These are phyloP conservation scores for Porites divaricata DNA, from an alignment of 92 coral and sea anemone species.

Conservation along the genomic window DNA sequence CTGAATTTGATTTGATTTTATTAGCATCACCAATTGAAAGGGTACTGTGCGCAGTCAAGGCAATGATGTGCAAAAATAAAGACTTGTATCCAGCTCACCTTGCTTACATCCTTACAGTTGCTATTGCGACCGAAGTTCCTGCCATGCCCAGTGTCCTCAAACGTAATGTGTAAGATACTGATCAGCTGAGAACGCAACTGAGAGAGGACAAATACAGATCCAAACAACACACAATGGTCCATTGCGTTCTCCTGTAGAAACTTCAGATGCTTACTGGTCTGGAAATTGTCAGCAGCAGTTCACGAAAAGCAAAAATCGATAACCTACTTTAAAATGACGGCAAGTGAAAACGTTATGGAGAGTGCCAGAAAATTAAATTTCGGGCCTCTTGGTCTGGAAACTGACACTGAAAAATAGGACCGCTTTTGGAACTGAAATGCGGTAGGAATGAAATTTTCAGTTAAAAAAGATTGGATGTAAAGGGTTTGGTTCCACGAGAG, in stretches of 20 bases:
- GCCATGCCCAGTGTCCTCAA: no score
- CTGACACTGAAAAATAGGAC: slow-evolving; percentile 31
- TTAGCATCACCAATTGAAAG: no score
- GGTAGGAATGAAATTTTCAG: slow-evolving; percentile 44
- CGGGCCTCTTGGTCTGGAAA: slow-evolving; percentile 18
- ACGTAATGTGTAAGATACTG: no score
- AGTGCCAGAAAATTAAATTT: slow-evolving; percentile 15
- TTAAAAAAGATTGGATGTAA: slow-evolving; percentile 38
- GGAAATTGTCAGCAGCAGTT: slow-evolving; percentile 30
- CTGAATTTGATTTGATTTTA: no score
- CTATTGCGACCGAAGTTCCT: no score
- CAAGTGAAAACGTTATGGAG: background rate
- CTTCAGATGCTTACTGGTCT: slow-evolving; percentile 40
- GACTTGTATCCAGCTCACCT: no score
- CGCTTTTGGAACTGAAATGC: slow-evolving; percentile 53
- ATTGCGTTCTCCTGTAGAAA: slow-evolving; percentile 47
- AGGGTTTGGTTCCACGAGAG: slow-evolving; percentile 17
- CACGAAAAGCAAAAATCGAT: background rate
- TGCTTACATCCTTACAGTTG: no score
- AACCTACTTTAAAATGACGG: background rate
- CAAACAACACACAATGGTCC: slow-evolving; percentile 44
- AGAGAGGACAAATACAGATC: no score
- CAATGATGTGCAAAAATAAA: no score
- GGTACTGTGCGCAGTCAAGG: no score
- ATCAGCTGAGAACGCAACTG: no score